A percentile compares a stretch with the other conserved stretches of the same genome.
Conservation (phyloP, 1,140 invertebrate species). For the Lethrus apterus region DNA sequence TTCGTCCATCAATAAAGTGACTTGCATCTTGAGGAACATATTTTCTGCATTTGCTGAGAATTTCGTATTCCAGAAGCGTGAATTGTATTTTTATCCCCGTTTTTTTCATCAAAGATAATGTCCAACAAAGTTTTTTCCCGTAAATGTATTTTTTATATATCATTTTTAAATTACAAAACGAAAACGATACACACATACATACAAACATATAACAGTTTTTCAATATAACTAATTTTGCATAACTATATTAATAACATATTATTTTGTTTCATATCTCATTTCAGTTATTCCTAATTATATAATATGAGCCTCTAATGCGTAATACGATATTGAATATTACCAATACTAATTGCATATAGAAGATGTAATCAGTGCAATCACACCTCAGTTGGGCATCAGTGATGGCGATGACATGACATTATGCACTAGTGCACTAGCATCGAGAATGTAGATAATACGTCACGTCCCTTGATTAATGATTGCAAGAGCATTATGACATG, state of each 20-base stretch:
- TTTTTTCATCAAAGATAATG: conserved; percentile 7
- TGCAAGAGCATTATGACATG: conserved; percentile 20
- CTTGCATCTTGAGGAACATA: conserved; percentile 25
- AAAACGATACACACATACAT: too few species aligned
- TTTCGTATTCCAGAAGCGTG: conserved; percentile 18
- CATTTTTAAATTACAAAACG: too few species aligned
- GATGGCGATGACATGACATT: conserved; percentile 26
- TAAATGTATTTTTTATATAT: not conserved
- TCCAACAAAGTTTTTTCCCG: not conserved
- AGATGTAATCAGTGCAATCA: conserved; percentile 8
- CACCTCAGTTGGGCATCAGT: conserved; percentile 7
- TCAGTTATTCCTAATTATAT: not conserved
- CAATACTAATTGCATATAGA: conserved; percentile 11
- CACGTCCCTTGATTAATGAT: conserved; percentile 27
- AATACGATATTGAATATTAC: conserved; percentile 9
- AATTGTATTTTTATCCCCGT: conserved; percentile 17
- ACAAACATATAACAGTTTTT: too few species aligned
- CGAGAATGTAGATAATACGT: conserved; percentile 23
- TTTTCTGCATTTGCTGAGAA: conserved; percentile 23
- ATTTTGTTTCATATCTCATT: not conserved
- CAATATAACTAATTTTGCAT: too few species aligned
- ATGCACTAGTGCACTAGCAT: conserved; percentile 23
- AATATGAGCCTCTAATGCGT: not conserved
- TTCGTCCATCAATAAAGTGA: conserved; percentile 27
- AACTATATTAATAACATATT: too few species aligned